Base-by-base conservation (phyloP, 2,888 invertebrate species). In the Bellardia pandia region DNA sequence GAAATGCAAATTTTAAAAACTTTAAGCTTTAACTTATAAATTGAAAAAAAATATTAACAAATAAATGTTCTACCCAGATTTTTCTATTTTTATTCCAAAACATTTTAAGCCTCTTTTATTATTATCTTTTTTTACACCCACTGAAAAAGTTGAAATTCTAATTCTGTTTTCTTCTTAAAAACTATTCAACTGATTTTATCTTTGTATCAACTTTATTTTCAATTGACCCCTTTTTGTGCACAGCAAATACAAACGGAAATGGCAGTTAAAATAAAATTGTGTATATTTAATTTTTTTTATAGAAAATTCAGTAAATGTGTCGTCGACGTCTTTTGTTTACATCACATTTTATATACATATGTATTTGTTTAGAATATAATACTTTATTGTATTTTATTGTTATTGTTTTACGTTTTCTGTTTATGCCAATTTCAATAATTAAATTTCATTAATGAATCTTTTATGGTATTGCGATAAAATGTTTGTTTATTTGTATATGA, bases 201-300 rank as follows among this genome's bases (percentile, higher is more conserved):
- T 33, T 14, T 56, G 9, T 56, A 23, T 23, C 3, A 56, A 23
- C 16, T 76, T 30, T 40, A 69, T 45, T 58, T 48, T 30, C n/a
- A 40, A 30, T 66, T 23, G 14, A 64, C 53, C 7, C 23, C 53
- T 13, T 9, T 42, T 72, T 72, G 71, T 80, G 53, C 74, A 33
- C 51, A 80, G 13, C 14, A 66, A 48, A 75, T 48, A 9, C 11
- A 68, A 66, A 64, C 80, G 72, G 72, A 80, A 80, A 45, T 72
- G 42, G 2, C 33, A 64, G 62, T 80, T 72, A 56, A 56, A 53
- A 23, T 45, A 56, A n/a, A 33, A 33, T 13, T 40, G 48, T 11
- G 33, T 45, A 33, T 40, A 64, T 40, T 16, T 51, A 51, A 9
- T 11, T 11, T 30, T 30, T 23, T 58, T 58, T 23, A 16, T 51